Evolutionary conservation across 1,140 invertebrate species (phyloP).

Genomic region (Sarcophaga peregrina): DNA sequence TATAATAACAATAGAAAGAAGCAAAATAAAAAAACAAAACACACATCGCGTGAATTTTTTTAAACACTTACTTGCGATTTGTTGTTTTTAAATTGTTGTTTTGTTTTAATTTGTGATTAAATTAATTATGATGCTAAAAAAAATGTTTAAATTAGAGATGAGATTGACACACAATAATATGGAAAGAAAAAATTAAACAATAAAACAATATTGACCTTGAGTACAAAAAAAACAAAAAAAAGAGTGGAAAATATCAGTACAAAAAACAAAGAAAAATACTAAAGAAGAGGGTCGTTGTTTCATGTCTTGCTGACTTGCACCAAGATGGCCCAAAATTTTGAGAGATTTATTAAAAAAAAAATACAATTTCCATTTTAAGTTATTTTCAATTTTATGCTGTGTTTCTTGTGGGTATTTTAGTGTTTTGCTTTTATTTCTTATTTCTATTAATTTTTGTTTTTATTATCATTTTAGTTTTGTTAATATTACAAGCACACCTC

Average conservation of each 20-base stretch:
- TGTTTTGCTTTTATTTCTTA: no score
- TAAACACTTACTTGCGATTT: constrained; percentile 1
- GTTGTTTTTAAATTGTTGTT: background rate
- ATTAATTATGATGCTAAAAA: background rate
- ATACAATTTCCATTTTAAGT: background rate
- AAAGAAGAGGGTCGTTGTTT: no score
- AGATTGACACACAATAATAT: constrained; percentile 6
- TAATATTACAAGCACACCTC: constrained; percentile 1
- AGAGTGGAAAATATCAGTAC: no score
- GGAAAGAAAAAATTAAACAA: background rate
- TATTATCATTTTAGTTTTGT: background rate
- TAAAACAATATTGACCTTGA: background rate
- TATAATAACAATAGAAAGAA: no score
- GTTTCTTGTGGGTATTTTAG: background rate
- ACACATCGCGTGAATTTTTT: background rate
- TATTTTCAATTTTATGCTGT: background rate
- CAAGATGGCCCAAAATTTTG: no score
- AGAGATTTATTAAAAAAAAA: background rate
- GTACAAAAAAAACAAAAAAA: background rate
- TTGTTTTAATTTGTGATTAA: constrained; percentile 17
- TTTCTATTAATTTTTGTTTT: background rate
- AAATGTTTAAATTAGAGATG: constrained; percentile 1
- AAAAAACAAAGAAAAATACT: background rate
- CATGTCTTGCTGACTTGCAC: no score
- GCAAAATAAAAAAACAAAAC: background rate